Evolutionary conservation across 2,113 vertebrate species (phyloP), one percentile per base, ranked within the genome.

Genomic region (Colaptes auratus): DNA sequence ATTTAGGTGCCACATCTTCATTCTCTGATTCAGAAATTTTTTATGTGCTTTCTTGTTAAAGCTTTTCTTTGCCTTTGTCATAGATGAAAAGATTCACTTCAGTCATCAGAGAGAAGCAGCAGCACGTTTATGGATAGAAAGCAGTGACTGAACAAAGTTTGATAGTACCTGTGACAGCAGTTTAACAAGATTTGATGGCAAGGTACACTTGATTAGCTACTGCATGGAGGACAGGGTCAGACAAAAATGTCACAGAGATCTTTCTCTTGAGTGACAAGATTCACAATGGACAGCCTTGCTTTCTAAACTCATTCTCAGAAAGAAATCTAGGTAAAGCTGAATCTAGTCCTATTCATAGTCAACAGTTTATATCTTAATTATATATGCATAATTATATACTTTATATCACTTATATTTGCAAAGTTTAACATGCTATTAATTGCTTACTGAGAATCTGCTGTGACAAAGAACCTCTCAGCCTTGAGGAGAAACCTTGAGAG

Each of bases 1-100:
- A 87, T 71, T 88, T 55, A 66, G 13, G 9, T 61, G 28, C 1
- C 75, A 28, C 4, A 19, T 27, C 76, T 95, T 61, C 6, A 69
- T 60, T 69, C 8, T 72, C 20, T 61, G n/a, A 39, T 85, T 88
- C 12, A 79, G 59, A 76, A 93, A 70, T 0, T 56, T 1, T 2
- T 75, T 44, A 30, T 61, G 5, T 2, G 18, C 35, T 64, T 64
- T 64, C 36, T 28, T 24, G 11, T 61, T 50, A 78, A 33, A 61
- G 56, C 21, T 59, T 0, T 4, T 31, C 30, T 33, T 7, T 0
- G 0, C 1, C 5, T 7, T 53, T 66, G 61, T 19, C 15, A 9
- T 36, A 39, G 61, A 36, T 39, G 36, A 35, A 64, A 25, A 39
- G 25, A 39, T 16, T 16, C 15, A 64, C 35, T 39, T 64, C 15